Conservation (phyloP, 2,888 invertebrate genomes). For the Sepiola atlantica region DNA sequence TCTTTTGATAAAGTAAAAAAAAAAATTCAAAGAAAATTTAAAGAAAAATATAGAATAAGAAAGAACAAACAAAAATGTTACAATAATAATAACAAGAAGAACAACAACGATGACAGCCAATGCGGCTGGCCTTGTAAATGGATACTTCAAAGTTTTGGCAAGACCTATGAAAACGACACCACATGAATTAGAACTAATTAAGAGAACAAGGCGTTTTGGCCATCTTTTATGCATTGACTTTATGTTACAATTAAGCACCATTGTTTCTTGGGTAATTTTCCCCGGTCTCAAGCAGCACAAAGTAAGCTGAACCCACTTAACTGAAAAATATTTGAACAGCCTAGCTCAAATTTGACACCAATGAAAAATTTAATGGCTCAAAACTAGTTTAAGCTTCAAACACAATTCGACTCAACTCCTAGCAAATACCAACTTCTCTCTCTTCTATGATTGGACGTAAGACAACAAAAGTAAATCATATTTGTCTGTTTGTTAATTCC, state of each 20-base stretch:
- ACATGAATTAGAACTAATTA: conserved; percentile 21
- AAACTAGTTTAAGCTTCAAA: not conserved
- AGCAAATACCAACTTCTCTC: not conserved
- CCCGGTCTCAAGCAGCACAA: not conserved
- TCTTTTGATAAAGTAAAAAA: not conserved
- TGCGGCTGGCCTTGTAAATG: not conserved
- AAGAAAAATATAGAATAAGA: too few species aligned
- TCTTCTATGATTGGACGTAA: not conserved
- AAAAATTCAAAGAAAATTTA: not conserved
- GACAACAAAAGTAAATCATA: not conserved
- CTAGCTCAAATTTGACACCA: not conserved
- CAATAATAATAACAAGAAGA: not conserved
- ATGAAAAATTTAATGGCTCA: not conserved
- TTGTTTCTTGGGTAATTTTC: conserved; percentile 32
- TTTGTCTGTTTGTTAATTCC: not conserved
- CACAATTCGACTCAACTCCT: not conserved
- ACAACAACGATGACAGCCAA: not conserved
- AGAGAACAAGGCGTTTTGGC: conserved; percentile 32
- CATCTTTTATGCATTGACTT: not conserved
- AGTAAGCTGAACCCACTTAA: conserved; percentile 6
- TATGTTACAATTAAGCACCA: conserved; percentile 32
- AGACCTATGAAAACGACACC: not conserved
- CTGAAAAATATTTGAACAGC: conserved; percentile 18
- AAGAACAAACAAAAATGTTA: not conserved
- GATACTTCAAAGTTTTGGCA: conserved; percentile 32